These are phyloP conservation scores for Drosophila kurseongensis DNA, from an alignment of 1,140 invertebrate genomes.

Conservation along the genomic window DNA sequence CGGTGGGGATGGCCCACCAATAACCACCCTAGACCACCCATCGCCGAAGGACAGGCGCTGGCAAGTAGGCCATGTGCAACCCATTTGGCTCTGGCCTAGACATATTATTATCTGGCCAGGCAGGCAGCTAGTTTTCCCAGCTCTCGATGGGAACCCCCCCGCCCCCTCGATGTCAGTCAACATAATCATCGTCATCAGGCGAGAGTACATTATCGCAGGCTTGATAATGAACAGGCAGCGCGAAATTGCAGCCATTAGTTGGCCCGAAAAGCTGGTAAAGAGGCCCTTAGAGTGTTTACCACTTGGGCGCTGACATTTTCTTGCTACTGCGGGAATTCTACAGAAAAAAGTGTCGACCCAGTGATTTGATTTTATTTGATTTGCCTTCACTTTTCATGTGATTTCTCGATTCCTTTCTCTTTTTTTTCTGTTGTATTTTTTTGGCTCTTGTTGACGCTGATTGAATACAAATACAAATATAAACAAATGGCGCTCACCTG, in stretches of 20 bases:
- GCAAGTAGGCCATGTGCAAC: conserved; percentile 53
- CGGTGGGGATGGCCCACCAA: conserved; percentile 16
- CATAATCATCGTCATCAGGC: conserved; percentile 44
- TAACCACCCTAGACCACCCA: background rate
- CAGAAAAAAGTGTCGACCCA: conserved; percentile 17
- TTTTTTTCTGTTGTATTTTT: conserved; percentile 3
- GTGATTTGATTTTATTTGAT: conserved; percentile 74
- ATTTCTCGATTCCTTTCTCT: conserved; percentile 40
- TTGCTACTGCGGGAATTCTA: conserved; percentile 36
- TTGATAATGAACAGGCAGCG: conserved; percentile 42
- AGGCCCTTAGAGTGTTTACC: conserved; percentile 45
- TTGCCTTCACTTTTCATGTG: conserved; percentile 67
- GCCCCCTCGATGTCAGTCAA: conserved; percentile 24
- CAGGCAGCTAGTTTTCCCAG: conserved; percentile 35
- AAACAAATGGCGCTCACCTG: conserved; percentile 78
- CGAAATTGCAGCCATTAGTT: conserved; percentile 51
- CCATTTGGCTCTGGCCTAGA: conserved; percentile 42
- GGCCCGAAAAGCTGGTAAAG: conserved; percentile 44
- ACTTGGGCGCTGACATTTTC: conserved; percentile 46
- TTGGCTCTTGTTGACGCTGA: conserved; percentile 69
- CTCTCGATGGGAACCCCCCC: conserved; percentile 9
- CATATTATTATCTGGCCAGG: conserved; percentile 52
- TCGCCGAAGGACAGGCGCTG: conserved; percentile 35
- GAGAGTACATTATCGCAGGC: conserved; percentile 28
- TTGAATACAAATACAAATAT: conserved; percentile 78